Percentiles rank a stretch among this genome's conserved stretches.
Evolutionary conservation across 1,140 invertebrate species (phyloP).

Genomic region (Conus betulinus): DNA sequence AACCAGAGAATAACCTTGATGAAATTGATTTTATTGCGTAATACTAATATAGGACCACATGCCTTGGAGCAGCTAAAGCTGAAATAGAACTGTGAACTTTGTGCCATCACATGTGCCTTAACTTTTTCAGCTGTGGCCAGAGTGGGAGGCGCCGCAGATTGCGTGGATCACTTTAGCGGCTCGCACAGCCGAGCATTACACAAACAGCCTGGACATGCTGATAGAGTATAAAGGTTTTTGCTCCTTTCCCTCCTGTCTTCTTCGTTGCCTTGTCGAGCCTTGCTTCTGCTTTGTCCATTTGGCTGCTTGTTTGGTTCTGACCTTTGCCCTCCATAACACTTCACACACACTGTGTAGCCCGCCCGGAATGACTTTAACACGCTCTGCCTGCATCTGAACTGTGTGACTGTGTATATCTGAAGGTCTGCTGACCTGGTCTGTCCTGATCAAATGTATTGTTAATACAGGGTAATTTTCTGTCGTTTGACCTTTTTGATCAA

Average conservation of each 20-base stretch:
- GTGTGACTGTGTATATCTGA: too few relatives aligned
- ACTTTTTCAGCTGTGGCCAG: constrained; percentile 61
- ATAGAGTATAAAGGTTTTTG: constrained; percentile 50
- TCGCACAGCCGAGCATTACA: constrained; percentile 57
- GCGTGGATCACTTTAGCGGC: constrained; percentile 60
- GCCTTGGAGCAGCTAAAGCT: too few relatives aligned
- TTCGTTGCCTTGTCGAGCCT: not conserved
- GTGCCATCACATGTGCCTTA: not conserved
- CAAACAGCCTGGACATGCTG: constrained; percentile 58
- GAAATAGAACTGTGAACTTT: not conserved
- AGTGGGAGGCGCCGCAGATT: constrained; percentile 59
- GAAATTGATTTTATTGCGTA: too few relatives aligned
- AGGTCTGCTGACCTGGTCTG: too few relatives aligned
- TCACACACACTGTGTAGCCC: too few relatives aligned
- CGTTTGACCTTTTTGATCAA: too few relatives aligned
- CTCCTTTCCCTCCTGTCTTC: not conserved
- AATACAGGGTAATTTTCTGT: too few relatives aligned
- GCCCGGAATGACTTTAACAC: too few relatives aligned
- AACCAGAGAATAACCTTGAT: too few relatives aligned
- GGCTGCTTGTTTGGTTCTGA: not conserved
- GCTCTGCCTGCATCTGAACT: too few relatives aligned
- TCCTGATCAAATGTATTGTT: too few relatives aligned
- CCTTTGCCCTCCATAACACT: not conserved
- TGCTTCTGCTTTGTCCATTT: not conserved
- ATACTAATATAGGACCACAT: too few relatives aligned